phyloP scores from a whole-genome alignment of 30 jellyfish, hydroid and myxozoan species.

The Pelagia noctiluca region DNA sequence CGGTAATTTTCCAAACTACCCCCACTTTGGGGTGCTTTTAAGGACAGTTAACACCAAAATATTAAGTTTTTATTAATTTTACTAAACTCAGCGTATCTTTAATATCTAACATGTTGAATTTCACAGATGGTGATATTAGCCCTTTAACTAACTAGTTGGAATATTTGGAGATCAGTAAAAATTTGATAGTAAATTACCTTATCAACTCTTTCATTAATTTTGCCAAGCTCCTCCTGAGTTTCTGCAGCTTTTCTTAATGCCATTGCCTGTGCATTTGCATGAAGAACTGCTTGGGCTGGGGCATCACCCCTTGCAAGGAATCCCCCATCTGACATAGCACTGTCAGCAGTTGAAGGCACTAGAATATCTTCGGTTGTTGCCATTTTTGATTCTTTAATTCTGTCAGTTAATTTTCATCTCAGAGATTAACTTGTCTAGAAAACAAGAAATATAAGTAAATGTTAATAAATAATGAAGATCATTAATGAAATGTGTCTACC shows the following conservation, averaged over 20 bases:
- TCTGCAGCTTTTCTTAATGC: constrained; percentile 73
- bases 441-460: no score
- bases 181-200: constrained; percentile 19
- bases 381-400: background rate
- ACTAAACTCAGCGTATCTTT: no score
- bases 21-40: no score
- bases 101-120: no score
- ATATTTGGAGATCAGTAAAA: background rate
- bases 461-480: no score
- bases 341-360: constrained; percentile 36
- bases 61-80: no score
- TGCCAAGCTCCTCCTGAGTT: constrained; percentile 78
- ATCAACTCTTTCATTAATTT: constrained; percentile 67
- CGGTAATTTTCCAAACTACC: no score
- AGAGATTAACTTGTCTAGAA: no score
- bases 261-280: constrained; percentile 78
- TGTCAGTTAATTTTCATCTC: background rate
- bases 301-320: constrained; percentile 71
- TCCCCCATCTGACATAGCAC: constrained; percentile 45
- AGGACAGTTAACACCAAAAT: no score
- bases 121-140: no score
- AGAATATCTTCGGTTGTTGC: background rate
- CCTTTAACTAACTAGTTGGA: background rate
- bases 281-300: constrained; percentile 79
- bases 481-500: no score